Base-by-base conservation (phyloP, 2,888 invertebrate genomes). In the Netelia inedita region DNA sequence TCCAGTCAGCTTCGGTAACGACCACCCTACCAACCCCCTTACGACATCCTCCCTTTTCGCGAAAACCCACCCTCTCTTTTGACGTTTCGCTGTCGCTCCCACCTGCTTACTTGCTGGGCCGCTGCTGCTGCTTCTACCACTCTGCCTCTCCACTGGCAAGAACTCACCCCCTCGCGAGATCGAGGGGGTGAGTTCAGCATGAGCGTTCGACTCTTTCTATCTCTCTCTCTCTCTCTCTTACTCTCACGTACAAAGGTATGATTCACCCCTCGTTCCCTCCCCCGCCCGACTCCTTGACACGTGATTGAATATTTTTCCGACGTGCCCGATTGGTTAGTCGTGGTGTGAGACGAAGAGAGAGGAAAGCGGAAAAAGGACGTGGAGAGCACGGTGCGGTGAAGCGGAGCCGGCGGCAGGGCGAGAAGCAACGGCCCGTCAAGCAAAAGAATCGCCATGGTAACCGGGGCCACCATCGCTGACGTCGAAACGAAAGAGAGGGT, bases 241-340 rank as follows among this genome's bases (percentile, higher is more conserved):
- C 83, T 83, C 87, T 83, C 86, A 68, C 8, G 19, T 16, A 14
- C 19, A n/a, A 6, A 28, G n/a, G 14, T 78, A 68, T 43, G n/a
- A 79, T 72, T 85, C 84, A 82, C 84, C 88, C 28, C 86, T 84
- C 85, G 85, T 86, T 82, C 85, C 75, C 81, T 84, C 82, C 81
- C 86, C 89, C 89, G 86, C 88, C 88, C 65, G 89, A 90, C 91
- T 92, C 91, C 93, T 93, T 93, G 93, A 93, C 92, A 91, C 92
- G 92, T 92, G 93, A 93, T 93, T 93, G 93, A 93, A 93, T 93
- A 93, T 93, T 93, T 93, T 93, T 93, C 91, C 92, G 92, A 90
- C 89, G 91, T 90, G 91, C 92, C 91, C 92, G 92, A 93, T 93
- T 93, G 93, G 93, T 93, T 93, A 92, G 90, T 89, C 90, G 89